Evolutionary conservation across 35 echinoderm and acorn worm species (phyloP).

Genomic region (Stichopus chloronotus): DNA sequence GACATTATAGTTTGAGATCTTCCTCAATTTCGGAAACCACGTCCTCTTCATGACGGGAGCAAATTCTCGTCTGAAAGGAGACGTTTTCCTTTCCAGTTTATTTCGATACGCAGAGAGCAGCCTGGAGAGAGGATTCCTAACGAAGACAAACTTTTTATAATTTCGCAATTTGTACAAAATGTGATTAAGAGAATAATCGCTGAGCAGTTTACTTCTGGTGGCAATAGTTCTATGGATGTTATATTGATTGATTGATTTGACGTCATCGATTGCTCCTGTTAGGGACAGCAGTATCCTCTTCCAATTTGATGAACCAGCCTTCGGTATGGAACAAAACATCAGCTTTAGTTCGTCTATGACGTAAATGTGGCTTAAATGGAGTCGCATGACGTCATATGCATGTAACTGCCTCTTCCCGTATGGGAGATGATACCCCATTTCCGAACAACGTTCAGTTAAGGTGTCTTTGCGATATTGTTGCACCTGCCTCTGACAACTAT

Average conservation of each 20-base stretch:
- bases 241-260: slow-evolving; percentile 11
- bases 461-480: slow-evolving; percentile 31
- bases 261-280: slow-evolving; percentile 3
- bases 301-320: slow-evolving; percentile 67
- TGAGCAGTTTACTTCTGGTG: slow-evolving; percentile 18
- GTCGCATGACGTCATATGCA: slow-evolving; percentile 26
- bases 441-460: neutral
- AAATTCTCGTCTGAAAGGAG: slow-evolving; percentile 70
- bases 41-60: slow-evolving; percentile 10
- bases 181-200: slow-evolving; percentile 36
- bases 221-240: neutral
- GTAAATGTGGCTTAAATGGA: slow-evolving; percentile 40
- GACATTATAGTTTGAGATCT: neutral
- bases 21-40: neutral
- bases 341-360: slow-evolving; percentile 50
- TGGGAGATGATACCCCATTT: slow-evolving; percentile 30
- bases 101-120: slow-evolving; percentile 67
- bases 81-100: slow-evolving; percentile 52
- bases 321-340: slow-evolving; percentile 62
- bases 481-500: slow-evolving; percentile 30
- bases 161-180: slow-evolving; percentile 36
- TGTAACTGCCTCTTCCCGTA: slow-evolving; percentile 29
- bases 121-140: slow-evolving; percentile 61
- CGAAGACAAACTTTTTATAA: slow-evolving; percentile 72
- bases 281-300: slow-evolving; percentile 52